phyloP scores from a whole-genome alignment of 1,140 invertebrate genomes.

The Philopotamus ludificatus region DNA sequence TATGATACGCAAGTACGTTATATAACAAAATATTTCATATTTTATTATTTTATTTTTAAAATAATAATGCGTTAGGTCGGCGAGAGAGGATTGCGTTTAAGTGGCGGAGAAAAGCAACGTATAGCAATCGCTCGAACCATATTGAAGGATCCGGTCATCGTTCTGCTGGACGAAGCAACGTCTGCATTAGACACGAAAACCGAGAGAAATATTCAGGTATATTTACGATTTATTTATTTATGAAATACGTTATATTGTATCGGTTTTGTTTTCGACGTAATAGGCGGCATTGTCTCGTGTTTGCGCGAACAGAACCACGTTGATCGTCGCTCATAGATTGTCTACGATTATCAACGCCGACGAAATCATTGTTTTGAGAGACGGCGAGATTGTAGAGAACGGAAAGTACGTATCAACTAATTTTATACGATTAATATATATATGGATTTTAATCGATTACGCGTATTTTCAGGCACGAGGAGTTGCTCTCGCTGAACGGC shows the following conservation, averaged over 20 bases:
- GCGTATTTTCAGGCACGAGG: constrained; percentile 67
- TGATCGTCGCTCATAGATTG: constrained; percentile 89
- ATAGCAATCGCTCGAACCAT: constrained; percentile 91
- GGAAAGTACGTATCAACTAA: constrained; percentile 66
- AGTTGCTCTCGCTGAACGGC: constrained; percentile 67
- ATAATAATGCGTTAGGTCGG: constrained; percentile 60
- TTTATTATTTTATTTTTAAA: constrained; percentile 1
- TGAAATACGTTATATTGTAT: constrained; percentile 6
- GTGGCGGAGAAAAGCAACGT: constrained; percentile 91
- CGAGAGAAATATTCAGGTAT: constrained; percentile 77
- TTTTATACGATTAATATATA: background rate
- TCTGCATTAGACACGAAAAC: constrained; percentile 83
- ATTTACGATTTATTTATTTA: constrained; percentile 21
- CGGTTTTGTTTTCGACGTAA: constrained; percentile 27
- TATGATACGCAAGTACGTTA: constrained; percentile 75
- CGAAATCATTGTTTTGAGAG: constrained; percentile 86
- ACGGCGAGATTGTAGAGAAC: constrained; percentile 88
- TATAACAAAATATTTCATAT: constrained; percentile 11
- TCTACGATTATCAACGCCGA: constrained; percentile 93
- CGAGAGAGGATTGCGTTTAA: constrained; percentile 75
- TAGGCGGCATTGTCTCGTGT: constrained; percentile 72
- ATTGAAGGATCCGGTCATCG: constrained; percentile 82
- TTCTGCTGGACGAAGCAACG: constrained; percentile 88
- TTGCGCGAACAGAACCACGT: constrained; percentile 82
- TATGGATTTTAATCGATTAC: background rate